Evolutionary conservation across 2,797 vertebrate genomes (phyloP).

Genomic region (Emys orbicularis): DNA sequence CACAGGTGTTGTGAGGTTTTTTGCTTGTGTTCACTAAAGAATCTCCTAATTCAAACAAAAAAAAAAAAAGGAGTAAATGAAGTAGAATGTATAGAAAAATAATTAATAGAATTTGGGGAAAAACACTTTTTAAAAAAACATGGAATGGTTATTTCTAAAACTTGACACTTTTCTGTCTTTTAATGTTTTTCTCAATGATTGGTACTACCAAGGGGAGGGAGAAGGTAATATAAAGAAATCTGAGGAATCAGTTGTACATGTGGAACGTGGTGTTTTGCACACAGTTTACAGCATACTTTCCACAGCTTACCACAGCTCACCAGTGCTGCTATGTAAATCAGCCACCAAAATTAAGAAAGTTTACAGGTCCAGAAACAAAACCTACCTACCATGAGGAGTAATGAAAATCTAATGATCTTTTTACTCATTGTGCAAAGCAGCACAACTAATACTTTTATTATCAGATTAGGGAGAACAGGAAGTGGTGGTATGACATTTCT

Average conservation of each 20-base stretch:
- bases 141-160: background rate
- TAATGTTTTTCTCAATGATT: background rate
- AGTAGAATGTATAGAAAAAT: background rate
- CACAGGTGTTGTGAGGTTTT: too few species aligned
- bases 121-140: background rate
- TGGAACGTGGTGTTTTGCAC: background rate
- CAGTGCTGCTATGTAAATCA: background rate
- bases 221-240: background rate
- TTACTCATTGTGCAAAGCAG: background rate
- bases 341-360: constrained; percentile 1
- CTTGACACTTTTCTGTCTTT: background rate
- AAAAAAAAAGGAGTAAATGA: background rate
- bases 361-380: background rate
- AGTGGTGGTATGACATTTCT: background rate
- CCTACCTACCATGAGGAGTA: background rate
- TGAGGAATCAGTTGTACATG: background rate
- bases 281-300: background rate
- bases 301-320: background rate
- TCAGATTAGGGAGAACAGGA: background rate
- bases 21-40: too few species aligned
- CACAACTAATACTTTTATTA: background rate
- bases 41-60: background rate
- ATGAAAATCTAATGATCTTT: background rate
- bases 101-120: background rate
- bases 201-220: background rate